These are phyloP conservation scores for Bufo bufo DNA, from an alignment of 2,113 vertebrate genomes.

Conservation along the genomic window DNA sequence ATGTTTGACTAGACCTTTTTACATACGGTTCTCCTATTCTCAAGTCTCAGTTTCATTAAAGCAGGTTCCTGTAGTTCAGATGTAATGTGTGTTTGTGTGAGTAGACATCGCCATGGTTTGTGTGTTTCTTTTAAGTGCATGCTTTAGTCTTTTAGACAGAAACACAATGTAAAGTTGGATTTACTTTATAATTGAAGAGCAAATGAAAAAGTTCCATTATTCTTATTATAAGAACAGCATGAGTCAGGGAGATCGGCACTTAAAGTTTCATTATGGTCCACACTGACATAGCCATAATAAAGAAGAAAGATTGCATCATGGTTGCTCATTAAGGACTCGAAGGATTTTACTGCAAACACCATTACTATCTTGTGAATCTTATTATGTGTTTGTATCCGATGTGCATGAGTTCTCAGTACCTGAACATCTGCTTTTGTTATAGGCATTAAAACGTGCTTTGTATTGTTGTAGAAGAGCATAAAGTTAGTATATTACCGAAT, in stretches of 20 bases:
- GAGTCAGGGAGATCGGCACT: slow-evolving; percentile 45
- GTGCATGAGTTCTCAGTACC: slow-evolving; percentile 51
- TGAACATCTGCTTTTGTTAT: slow-evolving; percentile 55
- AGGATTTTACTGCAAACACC: slow-evolving; percentile 55
- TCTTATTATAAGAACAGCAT: slow-evolving; percentile 47
- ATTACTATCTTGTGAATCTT: slow-evolving; percentile 52
- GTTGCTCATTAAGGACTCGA: slow-evolving; percentile 53
- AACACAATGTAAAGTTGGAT: slow-evolving; percentile 27
- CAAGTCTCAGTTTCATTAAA: not conserved
- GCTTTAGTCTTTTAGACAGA: slow-evolving; percentile 41
- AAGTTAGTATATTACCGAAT: slow-evolving; percentile 23
- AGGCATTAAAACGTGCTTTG: slow-evolving; percentile 42
- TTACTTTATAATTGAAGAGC: slow-evolving; percentile 32
- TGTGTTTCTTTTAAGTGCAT: slow-evolving; percentile 36
- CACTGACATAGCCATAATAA: slow-evolving; percentile 53
- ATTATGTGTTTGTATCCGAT: slow-evolving; percentile 49
- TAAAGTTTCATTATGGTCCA: slow-evolving; percentile 48
- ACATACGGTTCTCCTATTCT: not conserved
- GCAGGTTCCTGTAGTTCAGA: not conserved
- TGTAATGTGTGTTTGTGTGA: not conserved
- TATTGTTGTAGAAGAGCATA: not conserved
- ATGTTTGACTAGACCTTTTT: not conserved
- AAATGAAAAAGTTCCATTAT: slow-evolving; percentile 33
- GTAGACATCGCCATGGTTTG: not conserved
- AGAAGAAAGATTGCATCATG: slow-evolving; percentile 53